Base-by-base conservation (phyloP, 1,140 invertebrate genomes). In the Papilio machaon region DNA sequence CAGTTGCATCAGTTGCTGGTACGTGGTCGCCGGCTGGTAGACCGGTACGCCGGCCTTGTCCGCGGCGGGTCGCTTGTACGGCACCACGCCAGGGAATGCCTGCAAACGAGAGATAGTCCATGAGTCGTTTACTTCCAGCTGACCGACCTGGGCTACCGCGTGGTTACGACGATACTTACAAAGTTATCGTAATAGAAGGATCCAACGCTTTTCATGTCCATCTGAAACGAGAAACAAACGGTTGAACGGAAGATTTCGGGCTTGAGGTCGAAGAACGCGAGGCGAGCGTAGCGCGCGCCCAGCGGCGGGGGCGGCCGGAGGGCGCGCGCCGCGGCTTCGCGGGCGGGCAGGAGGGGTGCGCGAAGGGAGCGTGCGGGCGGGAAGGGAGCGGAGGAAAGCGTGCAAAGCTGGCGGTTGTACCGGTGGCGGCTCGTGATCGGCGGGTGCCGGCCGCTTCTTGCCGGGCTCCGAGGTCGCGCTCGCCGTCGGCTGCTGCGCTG, bases 41-140 rank as follows among this genome's bases (percentile, higher is more conserved):
- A 99, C 97, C 86, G 98, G 98, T 93, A 99, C 96, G 87, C 98
- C 98, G 91, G 98, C 98, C 95, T 99, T 99, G 95, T 99, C 98
- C 77, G 98, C 98, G 88, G 98, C 97, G 90, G 98, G 97, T 95
- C 98, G 97, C 95, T 98, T 98, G 95, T 98, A 99, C 91, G 98
- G 98, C 92, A 95, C 86, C 97, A 99, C 98, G 89, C 98, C 98
- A 91, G 98, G 98, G 95, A 99, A 98, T 92, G 97, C 97, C 98
- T 98, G 96, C 11, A 96, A 96, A 79, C 35, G 73, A 84, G 13
- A 84, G 35, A 30, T 67, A 47, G 6, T 74, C 19, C 46, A 64
- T 64, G 38, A 73, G 73, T 47, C 54, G 52, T n/a, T 54, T 35
- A 80, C 17, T 13, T 7, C 73, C 60, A 64, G 73, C 73, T 67